Percentiles rank a stretch among this genome's conserved stretches.
Evolutionary conservation across 2,797 vertebrate species (phyloP).

Genomic region (Adelosebastes latens): DNA sequence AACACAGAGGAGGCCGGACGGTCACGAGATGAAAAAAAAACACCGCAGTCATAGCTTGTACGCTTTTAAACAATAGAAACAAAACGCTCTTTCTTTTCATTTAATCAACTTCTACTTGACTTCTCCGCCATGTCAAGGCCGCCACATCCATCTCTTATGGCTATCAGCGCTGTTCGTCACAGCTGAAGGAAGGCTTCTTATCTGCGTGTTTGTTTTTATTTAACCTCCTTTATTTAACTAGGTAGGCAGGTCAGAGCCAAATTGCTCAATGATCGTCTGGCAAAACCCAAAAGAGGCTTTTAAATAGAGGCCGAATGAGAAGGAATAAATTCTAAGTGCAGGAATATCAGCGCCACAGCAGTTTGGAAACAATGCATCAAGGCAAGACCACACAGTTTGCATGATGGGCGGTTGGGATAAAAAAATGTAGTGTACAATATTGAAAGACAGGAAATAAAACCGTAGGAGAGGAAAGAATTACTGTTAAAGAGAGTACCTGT

Average conservation of each 20-base stretch:
- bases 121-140: constrained; percentile 24
- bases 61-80: neutral
- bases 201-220: constrained; percentile 56
- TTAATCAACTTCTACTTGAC: constrained; percentile 48
- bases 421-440: neutral
- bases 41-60: neutral
- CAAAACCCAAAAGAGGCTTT: neutral
- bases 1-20: neutral
- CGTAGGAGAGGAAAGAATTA: neutral
- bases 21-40: neutral
- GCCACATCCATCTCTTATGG: constrained; percentile 27
- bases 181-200: constrained; percentile 32
- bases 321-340: neutral
- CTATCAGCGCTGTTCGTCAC: constrained; percentile 37
- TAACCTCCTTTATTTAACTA: constrained; percentile 49
- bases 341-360: neutral
- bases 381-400: constrained; percentile 9
- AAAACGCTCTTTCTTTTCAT: constrained; percentile 11
- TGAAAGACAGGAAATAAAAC: neutral
- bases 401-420: neutral
- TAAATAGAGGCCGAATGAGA: neutral
- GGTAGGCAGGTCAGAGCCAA: constrained; percentile 34
- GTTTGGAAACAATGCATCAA: constrained; percentile 19
- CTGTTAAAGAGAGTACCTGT: neutral
- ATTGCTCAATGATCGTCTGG: constrained; percentile 1